phyloP scores from a whole-genome alignment of 2,797 vertebrate species.

The Centropyge bicolor region DNA sequence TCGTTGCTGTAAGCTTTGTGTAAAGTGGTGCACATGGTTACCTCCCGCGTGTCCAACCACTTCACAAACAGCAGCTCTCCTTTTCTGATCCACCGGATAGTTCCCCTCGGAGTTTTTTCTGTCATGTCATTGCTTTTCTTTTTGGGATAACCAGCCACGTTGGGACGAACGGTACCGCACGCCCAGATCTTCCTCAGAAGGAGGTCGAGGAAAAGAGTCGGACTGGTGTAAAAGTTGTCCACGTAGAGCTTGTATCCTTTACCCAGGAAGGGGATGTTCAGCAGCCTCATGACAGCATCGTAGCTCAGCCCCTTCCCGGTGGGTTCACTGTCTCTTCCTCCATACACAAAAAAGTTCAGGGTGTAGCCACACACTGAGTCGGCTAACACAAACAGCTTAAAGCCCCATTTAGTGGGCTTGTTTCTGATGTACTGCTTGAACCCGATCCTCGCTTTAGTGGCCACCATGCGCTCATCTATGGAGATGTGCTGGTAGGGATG shows the following conservation, averaged over 20 bases:
- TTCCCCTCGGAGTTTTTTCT: conserved; percentile 54
- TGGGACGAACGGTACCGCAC: conserved; percentile 69
- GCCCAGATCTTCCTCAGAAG: conserved; percentile 68
- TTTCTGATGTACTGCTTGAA: conserved; percentile 78
- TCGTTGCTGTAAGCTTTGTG: conserved; percentile 66
- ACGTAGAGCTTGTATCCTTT: conserved; percentile 80
- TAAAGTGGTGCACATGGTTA: conserved; percentile 68
- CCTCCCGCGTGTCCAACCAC: conserved; percentile 71
- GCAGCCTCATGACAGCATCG: conserved; percentile 72
- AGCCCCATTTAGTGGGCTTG: conserved; percentile 79
- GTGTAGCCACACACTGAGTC: conserved; percentile 77
- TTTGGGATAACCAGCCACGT: conserved; percentile 55
- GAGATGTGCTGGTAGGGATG: conserved; percentile 76
- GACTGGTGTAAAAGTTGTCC: conserved; percentile 82
- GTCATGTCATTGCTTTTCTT: conserved; percentile 43
- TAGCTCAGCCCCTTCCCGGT: conserved; percentile 69
- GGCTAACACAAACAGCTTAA: conserved; percentile 79
- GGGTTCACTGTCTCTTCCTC: conserved; percentile 47
- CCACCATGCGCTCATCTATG: conserved; percentile 81
- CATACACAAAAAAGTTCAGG: conserved; percentile 77
- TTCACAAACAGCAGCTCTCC: conserved; percentile 65
- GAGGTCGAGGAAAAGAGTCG: conserved; percentile 70
- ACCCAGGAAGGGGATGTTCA: conserved; percentile 69
- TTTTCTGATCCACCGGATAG: conserved; percentile 70
- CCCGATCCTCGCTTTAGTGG: conserved; percentile 67